Evolutionary conservation across 2,113 vertebrate species (phyloP).

Genomic region (Oreochromis spilurus): DNA sequence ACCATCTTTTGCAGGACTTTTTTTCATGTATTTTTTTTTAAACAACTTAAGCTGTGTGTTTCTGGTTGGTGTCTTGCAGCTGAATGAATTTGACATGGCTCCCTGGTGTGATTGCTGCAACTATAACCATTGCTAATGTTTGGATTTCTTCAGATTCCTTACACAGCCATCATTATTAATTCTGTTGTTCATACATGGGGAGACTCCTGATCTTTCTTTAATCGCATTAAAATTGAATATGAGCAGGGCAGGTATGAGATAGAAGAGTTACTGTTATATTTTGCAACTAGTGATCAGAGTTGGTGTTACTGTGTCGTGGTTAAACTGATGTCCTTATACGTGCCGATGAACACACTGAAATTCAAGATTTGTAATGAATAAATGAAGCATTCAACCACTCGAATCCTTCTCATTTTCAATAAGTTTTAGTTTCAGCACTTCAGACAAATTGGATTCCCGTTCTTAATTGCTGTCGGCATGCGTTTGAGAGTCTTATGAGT

Average conservation of each 20-base stretch:
- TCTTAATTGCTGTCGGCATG: neutral
- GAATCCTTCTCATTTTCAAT: fast-evolving
- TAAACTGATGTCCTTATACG: neutral
- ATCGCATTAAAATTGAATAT: neutral
- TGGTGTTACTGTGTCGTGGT: neutral
- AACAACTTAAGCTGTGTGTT: neutral
- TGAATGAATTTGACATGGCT: neutral
- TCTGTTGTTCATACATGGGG: neutral
- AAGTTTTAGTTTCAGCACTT: neutral
- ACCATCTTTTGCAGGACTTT: neutral
- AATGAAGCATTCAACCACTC: neutral
- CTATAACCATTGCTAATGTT: neutral
- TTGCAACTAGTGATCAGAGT: neutral
- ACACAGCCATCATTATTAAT: neutral
- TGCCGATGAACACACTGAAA: neutral
- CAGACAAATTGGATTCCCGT: neutral
- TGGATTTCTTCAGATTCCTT: neutral
- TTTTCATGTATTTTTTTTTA: neutral
- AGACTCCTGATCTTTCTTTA: neutral
- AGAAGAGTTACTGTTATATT: neutral
- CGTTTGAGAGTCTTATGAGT: neutral
- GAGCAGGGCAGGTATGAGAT: neutral
- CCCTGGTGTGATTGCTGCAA: neutral
- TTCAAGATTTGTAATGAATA: neutral
- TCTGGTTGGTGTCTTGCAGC: neutral